phyloP scores from a whole-genome alignment of 2,113 vertebrate species.

The Ranitomeya variabilis region DNA sequence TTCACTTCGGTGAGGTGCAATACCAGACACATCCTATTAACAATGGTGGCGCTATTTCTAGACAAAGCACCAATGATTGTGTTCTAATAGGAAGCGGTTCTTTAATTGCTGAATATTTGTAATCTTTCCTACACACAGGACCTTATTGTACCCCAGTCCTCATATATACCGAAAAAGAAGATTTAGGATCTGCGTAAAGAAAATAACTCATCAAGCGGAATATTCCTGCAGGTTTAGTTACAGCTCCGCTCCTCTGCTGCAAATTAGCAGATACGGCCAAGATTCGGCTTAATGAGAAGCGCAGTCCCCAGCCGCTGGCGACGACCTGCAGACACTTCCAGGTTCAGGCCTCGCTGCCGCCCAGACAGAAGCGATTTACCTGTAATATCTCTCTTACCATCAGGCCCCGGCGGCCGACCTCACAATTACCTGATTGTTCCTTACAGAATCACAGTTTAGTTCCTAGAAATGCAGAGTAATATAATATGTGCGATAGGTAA shows the following conservation, averaged over 20 bases:
- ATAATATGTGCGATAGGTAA: not conserved
- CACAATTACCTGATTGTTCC: conserved; percentile 7
- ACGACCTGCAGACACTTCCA: conserved; percentile 38
- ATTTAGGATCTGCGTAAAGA: conserved; percentile 7
- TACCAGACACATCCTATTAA: not conserved
- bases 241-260: conserved; percentile 19
- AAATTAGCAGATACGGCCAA: conserved; percentile 48
- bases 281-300: conserved; percentile 52
- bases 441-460: not conserved
- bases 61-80: not conserved
- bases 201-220: not conserved
- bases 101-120: not conserved
- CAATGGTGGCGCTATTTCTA: not conserved
- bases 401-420: conserved; percentile 6
- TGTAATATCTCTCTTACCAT: conserved; percentile 41
- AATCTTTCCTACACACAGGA: not conserved
- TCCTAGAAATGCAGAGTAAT: not conserved
- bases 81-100: not conserved
- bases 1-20: not conserved
- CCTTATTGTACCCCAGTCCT: not conserved
- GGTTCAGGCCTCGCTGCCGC: conserved; percentile 39
- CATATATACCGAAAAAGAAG: not conserved
- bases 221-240: conserved; percentile 43
- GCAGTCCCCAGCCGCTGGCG: conserved; percentile 30
- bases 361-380: conserved; percentile 45